These are phyloP conservation scores for Acanthococcus lagerstroemiae DNA, from an alignment of 2,888 invertebrate genomes.

Conservation along the genomic window DNA sequence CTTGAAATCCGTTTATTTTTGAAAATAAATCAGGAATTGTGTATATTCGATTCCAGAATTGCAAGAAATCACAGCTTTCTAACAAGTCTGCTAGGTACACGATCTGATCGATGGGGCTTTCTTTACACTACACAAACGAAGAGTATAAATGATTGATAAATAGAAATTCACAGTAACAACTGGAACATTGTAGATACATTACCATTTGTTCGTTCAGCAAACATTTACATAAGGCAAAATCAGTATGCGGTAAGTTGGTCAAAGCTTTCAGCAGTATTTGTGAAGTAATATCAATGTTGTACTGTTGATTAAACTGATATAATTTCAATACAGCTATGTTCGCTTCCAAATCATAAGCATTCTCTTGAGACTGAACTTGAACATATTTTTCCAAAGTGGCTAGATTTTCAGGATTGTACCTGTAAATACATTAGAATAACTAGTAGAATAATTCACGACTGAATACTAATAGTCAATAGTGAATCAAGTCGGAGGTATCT, in stretches of 20 bases:
- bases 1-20: slow-evolving; percentile 79
- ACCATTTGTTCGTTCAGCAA: slow-evolving; percentile 69
- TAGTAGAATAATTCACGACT: not conserved
- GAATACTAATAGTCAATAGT: too few relatives aligned
- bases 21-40: slow-evolving; percentile 65
- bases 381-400: slow-evolving; percentile 84
- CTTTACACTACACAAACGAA: slow-evolving; percentile 53
- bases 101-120: slow-evolving; percentile 77
- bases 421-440: slow-evolving; percentile 43
- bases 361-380: slow-evolving; percentile 82
- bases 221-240: slow-evolving; percentile 96
- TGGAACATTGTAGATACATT: slow-evolving; percentile 34
- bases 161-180: not conserved
- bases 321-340: slow-evolving; percentile 92
- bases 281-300: slow-evolving; percentile 72
- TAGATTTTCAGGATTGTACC: slow-evolving; percentile 94
- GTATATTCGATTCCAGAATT: slow-evolving; percentile 76
- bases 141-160: not conserved
- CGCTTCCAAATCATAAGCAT: slow-evolving; percentile 92
- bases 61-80: slow-evolving; percentile 85
- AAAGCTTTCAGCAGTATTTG: slow-evolving; percentile 89
- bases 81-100: slow-evolving; percentile 80
- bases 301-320: slow-evolving; percentile 86
- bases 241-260: slow-evolving; percentile 94
- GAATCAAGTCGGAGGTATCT: too few relatives aligned